A percentile compares a stretch with the other conserved stretches of the same genome.
phyloP scores from a whole-genome alignment of 1,140 invertebrate genomes.

The Euura saliciscinereae region DNA sequence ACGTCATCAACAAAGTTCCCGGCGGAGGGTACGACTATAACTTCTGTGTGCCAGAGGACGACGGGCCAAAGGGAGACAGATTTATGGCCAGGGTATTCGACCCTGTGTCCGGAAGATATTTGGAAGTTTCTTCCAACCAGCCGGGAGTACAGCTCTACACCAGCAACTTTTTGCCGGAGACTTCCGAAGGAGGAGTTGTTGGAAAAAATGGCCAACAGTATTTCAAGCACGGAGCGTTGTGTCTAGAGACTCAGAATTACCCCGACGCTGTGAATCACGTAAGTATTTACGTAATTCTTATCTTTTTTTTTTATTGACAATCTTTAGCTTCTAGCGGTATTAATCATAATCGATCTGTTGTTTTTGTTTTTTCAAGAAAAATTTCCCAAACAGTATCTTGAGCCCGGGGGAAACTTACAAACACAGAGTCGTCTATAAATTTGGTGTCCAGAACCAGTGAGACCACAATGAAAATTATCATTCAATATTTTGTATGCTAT shows the following conservation, averaged over 20 bases:
- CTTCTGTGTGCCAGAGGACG: constrained; percentile 62
- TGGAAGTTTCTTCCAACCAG: constrained; percentile 84
- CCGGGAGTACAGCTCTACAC: constrained; percentile 93
- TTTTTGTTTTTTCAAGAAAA: constrained; percentile 61
- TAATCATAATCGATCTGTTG: constrained; percentile 20
- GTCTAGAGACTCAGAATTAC: constrained; percentile 91
- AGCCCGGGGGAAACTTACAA: constrained; percentile 75
- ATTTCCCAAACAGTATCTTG: constrained; percentile 77
- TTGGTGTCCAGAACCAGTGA: constrained; percentile 53
- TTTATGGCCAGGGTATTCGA: constrained; percentile 67
- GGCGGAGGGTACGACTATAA: constrained; percentile 72
- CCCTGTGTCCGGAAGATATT: constrained; percentile 69
- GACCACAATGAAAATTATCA: not conserved
- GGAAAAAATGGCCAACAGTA: constrained; percentile 78
- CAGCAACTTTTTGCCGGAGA: constrained; percentile 72
- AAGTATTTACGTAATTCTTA: constrained; percentile 38
- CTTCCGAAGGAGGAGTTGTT: constrained; percentile 47
- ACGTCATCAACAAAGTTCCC: constrained; percentile 56
- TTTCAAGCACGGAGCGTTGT: constrained; percentile 81
- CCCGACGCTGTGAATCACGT: constrained; percentile 90
- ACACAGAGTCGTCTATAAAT: constrained; percentile 67
- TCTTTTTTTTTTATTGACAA: constrained; percentile 17
- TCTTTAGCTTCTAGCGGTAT: not conserved
- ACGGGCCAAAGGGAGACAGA: constrained; percentile 18
- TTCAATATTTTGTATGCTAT: too few species aligned